Conservation (phyloP, 2,888 invertebrate genomes). For the Drosophila glabriapex region DNA sequence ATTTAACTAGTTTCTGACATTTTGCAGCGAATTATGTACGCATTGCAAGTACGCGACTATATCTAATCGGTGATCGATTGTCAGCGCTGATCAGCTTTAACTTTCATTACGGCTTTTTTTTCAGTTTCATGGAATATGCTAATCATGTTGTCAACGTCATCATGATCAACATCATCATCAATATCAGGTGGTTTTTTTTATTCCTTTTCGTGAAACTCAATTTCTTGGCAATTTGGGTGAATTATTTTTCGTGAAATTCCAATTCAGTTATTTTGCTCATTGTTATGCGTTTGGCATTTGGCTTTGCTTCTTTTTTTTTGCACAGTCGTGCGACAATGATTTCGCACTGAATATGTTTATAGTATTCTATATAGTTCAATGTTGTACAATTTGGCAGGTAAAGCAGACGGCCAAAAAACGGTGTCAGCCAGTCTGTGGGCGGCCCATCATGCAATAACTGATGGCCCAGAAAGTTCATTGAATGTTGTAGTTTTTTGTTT, state of each 20-base stretch:
- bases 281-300: conserved; percentile 65
- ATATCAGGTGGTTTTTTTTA: conserved; percentile 21
- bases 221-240: conserved; percentile 49
- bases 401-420: conserved; percentile 26
- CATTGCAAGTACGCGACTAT: conserved; percentile 14
- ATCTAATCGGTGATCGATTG: conserved; percentile 28
- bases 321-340: conserved; percentile 64
- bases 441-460: conserved; percentile 11
- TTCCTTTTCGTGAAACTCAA: conserved; percentile 24
- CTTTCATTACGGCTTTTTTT: conserved; percentile 28
- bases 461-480: conserved; percentile 57
- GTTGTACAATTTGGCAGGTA: conserved; percentile 54
- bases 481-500: not conserved
- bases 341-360: conserved; percentile 42
- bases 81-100: conserved; percentile 23
- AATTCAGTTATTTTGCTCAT: conserved; percentile 37
- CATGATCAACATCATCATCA: conserved; percentile 25
- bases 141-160: conserved; percentile 29
- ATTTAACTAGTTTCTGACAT: conserved; percentile 49
- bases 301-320: conserved; percentile 3
- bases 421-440: conserved; percentile 50
- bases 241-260: conserved; percentile 67
- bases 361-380: conserved; percentile 74
- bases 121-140: conserved; percentile 16
- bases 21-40: conserved; percentile 40